These are phyloP conservation scores for Chrysocyon brachyurus DNA, from an alignment of 2,797 vertebrate species.

Conservation along the genomic window DNA sequence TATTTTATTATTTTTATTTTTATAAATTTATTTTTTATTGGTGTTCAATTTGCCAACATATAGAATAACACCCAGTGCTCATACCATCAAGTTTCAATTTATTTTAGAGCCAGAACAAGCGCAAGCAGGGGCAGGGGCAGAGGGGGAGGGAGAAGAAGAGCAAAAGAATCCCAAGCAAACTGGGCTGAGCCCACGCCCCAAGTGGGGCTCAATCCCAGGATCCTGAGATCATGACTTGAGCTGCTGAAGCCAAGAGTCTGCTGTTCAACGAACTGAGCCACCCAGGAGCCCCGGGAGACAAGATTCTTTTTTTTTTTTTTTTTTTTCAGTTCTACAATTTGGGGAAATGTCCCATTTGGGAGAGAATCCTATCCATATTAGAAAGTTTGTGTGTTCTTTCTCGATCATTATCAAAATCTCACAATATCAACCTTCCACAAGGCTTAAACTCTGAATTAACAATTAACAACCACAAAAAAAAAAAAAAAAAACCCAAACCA, in stretches of 20 bases:
- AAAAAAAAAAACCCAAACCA: background rate
- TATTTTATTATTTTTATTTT: background rate
- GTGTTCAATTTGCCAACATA: too few relatives aligned
- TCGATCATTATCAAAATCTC: slow-evolving; percentile 50
- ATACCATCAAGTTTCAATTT: background rate
- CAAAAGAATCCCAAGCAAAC: background rate
- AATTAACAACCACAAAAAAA: background rate
- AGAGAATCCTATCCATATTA: slow-evolving; percentile 38
- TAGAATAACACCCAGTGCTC: too few relatives aligned
- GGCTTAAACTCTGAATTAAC: background rate
- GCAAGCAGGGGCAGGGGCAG: background rate
- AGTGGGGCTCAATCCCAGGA: background rate
- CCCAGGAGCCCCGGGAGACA: background rate
- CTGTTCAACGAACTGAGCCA: background rate
- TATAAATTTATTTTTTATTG: too few relatives aligned
- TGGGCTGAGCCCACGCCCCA: background rate
- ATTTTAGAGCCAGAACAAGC: background rate
- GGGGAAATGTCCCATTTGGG: slow-evolving; percentile 17
- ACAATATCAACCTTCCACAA: background rate
- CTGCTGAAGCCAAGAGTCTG: background rate
- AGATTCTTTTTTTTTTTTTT: background rate
- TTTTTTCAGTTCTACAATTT: background rate
- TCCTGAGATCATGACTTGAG: background rate
- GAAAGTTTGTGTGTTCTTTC: slow-evolving; percentile 61
- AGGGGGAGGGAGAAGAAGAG: background rate